phyloP scores from a whole-genome alignment of 2,888 invertebrate species.

The Drosophila limbata region DNA sequence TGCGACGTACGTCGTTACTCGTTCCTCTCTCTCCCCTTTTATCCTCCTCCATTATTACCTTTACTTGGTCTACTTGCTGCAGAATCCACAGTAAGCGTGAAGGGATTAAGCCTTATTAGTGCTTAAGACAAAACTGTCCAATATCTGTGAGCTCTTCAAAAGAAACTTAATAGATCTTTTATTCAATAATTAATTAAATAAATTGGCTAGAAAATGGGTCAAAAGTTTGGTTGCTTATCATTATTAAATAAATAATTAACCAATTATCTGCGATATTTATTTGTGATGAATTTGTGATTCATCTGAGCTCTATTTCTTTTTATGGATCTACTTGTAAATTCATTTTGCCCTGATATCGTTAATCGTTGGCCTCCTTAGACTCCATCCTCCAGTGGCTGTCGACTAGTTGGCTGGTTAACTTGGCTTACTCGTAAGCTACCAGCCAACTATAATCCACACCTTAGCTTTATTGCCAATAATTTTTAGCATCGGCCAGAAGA shows the following conservation, averaged over 20 bases:
- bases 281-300: not conserved
- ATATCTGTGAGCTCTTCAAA: not conserved
- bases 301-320: not conserved
- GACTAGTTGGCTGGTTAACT: constrained; percentile 32
- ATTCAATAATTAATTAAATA: not conserved
- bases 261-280: not conserved
- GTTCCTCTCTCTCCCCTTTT: constrained; percentile 25
- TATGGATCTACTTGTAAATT: constrained; percentile 6
- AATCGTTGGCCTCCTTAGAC: constrained; percentile 34
- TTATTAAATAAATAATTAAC: not conserved
- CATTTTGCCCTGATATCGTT: constrained; percentile 32
- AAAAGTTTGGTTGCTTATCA: not conserved
- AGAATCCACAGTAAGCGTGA: constrained; percentile 83
- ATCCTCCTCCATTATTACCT: constrained; percentile 1
- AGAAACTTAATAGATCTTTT: not conserved
- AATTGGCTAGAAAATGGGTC: not conserved
- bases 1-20: constrained; percentile 67
- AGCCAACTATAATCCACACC: constrained; percentile 80
- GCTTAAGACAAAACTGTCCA: constrained; percentile 52
- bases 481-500: constrained; percentile 67
- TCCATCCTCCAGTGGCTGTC: constrained; percentile 43
- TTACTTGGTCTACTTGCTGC: constrained; percentile 30
- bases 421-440: constrained; percentile 48
- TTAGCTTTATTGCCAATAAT: constrained; percentile 80
- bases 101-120: constrained; percentile 83